A percentile compares a stretch with the other conserved stretches of the same genome.
These are phyloP conservation scores for Yasuhikotakia modesta DNA, from an alignment of 2,797 vertebrate species.

Conservation along the genomic window DNA sequence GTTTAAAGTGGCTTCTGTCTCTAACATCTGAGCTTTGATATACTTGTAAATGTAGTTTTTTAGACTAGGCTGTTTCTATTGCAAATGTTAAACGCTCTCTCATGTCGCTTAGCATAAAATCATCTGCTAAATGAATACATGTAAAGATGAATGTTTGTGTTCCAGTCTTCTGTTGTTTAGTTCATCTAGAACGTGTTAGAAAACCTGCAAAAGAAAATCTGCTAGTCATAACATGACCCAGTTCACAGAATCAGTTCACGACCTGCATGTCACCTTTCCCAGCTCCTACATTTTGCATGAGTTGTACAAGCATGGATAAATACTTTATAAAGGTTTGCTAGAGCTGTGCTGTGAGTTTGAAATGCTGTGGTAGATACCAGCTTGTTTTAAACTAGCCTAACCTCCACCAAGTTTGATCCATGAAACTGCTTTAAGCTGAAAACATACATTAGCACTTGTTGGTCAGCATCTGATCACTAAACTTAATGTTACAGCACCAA, in stretches of 20 bases:
- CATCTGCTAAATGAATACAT: no score
- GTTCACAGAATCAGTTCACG: conserved; percentile 54
- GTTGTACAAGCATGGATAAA: conserved; percentile 59
- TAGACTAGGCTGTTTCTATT: no score
- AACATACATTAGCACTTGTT: not conserved
- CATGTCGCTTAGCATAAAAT: no score
- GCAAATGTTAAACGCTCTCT: no score
- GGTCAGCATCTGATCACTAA: not conserved
- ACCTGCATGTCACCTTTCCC: conserved; percentile 51
- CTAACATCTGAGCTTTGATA: no score
- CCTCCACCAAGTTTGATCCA: not conserved
- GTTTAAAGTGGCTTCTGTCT: conserved; percentile 38
- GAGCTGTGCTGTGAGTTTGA: conserved; percentile 13
- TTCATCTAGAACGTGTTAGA: conserved; percentile 39
- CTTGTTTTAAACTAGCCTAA: conserved; percentile 10
- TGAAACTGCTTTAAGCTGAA: not conserved
- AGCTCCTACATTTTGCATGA: conserved; percentile 63
- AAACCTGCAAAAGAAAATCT: conserved; percentile 36
- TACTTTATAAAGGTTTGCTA: conserved; percentile 57
- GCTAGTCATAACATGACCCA: conserved; percentile 48
- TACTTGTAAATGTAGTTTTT: no score
- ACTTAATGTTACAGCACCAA: not conserved
- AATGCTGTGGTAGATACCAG: conserved; percentile 12
- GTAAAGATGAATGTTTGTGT: conserved; percentile 6
- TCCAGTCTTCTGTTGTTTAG: conserved; percentile 22